Conservation (phyloP, 2,888 invertebrate species). For the Phaedon cochleariae region DNA sequence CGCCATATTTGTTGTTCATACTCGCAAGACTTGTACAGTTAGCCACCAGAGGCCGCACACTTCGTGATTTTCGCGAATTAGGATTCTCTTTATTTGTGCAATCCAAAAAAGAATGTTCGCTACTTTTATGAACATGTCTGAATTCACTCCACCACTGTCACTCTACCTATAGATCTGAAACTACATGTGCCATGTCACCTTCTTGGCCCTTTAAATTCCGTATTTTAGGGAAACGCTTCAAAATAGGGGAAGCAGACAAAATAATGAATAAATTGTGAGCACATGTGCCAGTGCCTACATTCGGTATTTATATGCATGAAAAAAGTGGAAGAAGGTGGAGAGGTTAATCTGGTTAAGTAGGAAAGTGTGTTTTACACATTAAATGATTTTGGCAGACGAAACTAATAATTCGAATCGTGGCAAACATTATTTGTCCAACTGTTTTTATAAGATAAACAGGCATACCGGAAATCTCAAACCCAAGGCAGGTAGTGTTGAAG, state of each 20-base stretch:
- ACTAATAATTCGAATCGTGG: conserved; percentile 24
- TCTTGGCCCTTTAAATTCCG: conserved; percentile 38
- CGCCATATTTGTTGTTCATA: no score
- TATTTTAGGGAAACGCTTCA: conserved; percentile 42
- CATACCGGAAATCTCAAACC: background rate
- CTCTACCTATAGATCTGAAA: conserved; percentile 19
- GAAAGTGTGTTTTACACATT: conserved; percentile 45
- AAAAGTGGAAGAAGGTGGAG: conserved; percentile 45
- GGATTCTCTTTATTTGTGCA: no score
- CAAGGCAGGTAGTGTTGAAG: background rate
- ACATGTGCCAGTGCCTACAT: conserved; percentile 42
- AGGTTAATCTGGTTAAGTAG: conserved; percentile 52
- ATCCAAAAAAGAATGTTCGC: no score
- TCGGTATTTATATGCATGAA: conserved; percentile 39
- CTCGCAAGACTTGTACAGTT: no score
- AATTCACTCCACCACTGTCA: conserved; percentile 14
- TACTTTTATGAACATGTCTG: no score
- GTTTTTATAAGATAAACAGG: background rate
- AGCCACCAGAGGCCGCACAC: no score
- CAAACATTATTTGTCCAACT: conserved; percentile 4
- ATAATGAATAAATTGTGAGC: conserved; percentile 41
- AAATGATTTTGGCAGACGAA: conserved; percentile 17
- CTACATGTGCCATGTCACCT: conserved; percentile 40
- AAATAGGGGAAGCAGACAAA: conserved; percentile 43
- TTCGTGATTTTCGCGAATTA: no score